phyloP scores from a whole-genome alignment of 2,888 invertebrate species.

The Augochlorella aurata region DNA sequence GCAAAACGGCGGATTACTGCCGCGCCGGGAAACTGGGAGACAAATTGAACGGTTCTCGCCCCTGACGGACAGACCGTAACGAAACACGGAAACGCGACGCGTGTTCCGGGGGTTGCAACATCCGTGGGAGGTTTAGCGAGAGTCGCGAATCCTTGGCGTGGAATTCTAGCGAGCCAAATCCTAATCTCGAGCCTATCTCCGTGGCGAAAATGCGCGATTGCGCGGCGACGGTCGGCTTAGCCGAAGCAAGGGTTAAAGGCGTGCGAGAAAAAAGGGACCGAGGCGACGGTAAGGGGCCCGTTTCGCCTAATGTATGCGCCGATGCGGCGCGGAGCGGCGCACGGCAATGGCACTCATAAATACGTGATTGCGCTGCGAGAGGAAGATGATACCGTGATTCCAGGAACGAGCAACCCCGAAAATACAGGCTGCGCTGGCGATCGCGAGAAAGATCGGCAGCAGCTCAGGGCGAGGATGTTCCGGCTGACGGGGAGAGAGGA shows the following conservation, averaged over 20 bases:
- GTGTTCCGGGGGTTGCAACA: neutral
- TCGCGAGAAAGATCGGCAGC: neutral
- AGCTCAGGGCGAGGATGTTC: neutral
- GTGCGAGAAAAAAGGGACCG: neutral
- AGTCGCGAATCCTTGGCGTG: neutral
- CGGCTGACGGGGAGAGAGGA: neutral
- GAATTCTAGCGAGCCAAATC: neutral
- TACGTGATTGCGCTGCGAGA: neutral
- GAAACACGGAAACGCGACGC: constrained; percentile 31
- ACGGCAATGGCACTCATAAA: neutral
- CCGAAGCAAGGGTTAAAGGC: no score
- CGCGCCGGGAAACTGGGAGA: constrained; percentile 50
- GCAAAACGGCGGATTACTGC: constrained; percentile 56
- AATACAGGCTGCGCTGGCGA: neutral
- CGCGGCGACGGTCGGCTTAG: no score
- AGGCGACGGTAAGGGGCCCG: neutral
- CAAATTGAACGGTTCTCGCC: constrained; percentile 56
- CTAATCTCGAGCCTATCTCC: neutral
- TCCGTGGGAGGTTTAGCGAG: neutral
- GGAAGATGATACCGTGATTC: neutral
- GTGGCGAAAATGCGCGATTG: no score
- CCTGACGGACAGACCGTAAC: constrained; percentile 51
- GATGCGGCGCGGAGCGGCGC: neutral
- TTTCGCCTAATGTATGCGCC: neutral
- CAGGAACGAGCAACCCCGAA: neutral